phyloP scores from a whole-genome alignment of 2,113 vertebrate species.

The Neotoma lepida region DNA sequence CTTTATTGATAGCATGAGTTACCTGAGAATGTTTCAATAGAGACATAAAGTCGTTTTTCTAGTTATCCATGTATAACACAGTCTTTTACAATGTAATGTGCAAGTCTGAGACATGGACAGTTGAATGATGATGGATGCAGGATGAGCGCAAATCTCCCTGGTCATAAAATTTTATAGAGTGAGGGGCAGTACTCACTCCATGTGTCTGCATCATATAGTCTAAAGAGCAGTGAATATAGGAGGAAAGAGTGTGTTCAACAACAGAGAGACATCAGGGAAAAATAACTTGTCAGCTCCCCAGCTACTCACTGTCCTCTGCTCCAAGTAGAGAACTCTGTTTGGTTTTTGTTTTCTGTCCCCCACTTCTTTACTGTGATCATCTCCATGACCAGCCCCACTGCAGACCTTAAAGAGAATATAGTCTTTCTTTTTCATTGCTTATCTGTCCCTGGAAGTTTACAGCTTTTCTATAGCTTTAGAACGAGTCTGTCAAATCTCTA shows the following conservation, averaged over 20 bases:
- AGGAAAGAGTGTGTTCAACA: not conserved
- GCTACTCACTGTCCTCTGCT: not conserved
- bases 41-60: not conserved
- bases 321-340: not conserved
- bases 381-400: not conserved
- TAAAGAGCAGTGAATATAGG: not conserved
- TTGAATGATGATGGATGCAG: not conserved
- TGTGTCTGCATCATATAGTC: not conserved
- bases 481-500: not conserved
- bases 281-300: not conserved
- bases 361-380: not conserved
- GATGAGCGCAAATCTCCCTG: slow-evolving; percentile 19
- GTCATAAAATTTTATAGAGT: not conserved
- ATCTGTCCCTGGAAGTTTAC: not conserved
- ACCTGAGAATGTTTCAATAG: not conserved
- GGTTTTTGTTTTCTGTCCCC: not conserved
- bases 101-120: not conserved
- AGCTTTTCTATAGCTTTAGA: not conserved
- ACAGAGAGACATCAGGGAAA: not conserved
- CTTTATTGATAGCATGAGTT: not conserved
- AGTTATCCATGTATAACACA: not conserved
- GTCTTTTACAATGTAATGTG: not conserved
- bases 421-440: not conserved
- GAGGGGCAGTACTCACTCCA: not conserved
- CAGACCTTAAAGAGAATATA: not conserved